Base-by-base conservation (phyloP, 2,797 vertebrate species). In the Chaetophractus vellerosus region DNA sequence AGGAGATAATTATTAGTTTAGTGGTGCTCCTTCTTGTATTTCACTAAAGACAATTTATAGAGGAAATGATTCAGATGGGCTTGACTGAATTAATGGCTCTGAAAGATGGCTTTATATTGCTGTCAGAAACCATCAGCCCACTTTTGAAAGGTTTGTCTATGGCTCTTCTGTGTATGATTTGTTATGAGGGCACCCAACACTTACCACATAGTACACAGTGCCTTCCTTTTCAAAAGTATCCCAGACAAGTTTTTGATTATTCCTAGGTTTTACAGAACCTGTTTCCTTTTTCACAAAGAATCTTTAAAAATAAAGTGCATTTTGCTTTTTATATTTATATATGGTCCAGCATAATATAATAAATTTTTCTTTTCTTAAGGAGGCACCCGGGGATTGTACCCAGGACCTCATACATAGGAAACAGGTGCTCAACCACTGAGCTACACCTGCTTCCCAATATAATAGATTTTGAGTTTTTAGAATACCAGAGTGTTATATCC, bases 11-110 rank as follows among this genome's bases (percentile, higher is more conserved):
- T 84, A 88, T 93, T 57, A 90, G 90, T 63, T 93, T 41, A 93
- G 23, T 83, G 41, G 69, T 93, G 74, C 41, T 88, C 85, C 86
- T 86, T 48, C 88, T 88, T 88, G 31, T 79, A 87, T 88, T 88
- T 71, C 38, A 94, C 66, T 94, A 50, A 63, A 82, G 93, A 94
- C 68, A 79, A 61, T 94, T 92, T 80, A 75, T 92, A 88, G 52
- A 96, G 93, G 88, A 93, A 94, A 83, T 95, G 90, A 92, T 92
- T 95, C 92, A 90, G 78, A 93, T 72, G 82, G 97, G 64, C 41
- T 83, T 84, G 63, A 41, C 81, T 93, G 94, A 91, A 96, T 93
- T 85, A 19, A 78, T 88, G 78, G 68, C 88, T 94, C 93, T 96
- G 84, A 93, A 91, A 88, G 94, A 94, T 59, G 63, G 94, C 90